Conservation (phyloP, 92 coral and sea anemone genomes). For the Pocillopora grandis region DNA sequence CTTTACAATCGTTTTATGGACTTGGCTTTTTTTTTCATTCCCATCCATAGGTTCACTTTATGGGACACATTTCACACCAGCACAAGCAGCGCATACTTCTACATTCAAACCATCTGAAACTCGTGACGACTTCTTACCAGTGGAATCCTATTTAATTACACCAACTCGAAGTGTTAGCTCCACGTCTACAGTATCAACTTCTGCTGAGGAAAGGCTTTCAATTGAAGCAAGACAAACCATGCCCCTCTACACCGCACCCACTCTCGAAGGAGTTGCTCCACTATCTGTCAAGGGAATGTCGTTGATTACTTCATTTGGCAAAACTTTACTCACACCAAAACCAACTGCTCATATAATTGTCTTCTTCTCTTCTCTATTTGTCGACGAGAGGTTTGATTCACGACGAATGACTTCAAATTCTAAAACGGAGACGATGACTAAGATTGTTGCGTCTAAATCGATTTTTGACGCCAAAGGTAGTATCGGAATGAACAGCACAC, state of each 20-base stretch:
- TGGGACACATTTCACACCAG: not conserved
- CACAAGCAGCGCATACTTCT: not conserved
- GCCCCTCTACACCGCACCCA: not conserved
- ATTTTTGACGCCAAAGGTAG: not conserved
- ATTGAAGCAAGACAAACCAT: not conserved
- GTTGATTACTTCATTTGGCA: not conserved
- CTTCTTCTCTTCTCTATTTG: not conserved
- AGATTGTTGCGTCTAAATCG: not conserved
- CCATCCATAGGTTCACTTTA: not conserved
- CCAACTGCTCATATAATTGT: not conserved
- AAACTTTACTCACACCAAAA: not conserved
- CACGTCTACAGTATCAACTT: not conserved
- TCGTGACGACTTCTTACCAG: not conserved
- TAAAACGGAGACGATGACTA: not conserved
- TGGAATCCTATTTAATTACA: conserved; percentile 1
- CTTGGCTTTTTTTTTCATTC: too few relatives aligned
- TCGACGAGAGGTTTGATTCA: not conserved
- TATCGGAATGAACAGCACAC: conserved; percentile 4
- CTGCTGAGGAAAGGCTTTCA: not conserved
- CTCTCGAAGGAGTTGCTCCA: not conserved
- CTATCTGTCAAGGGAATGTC: conserved; percentile 3
- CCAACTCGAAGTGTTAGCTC: not conserved
- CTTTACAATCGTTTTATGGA: too few relatives aligned
- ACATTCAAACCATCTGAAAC: conserved; percentile 1
- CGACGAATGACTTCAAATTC: not conserved